phyloP scores from a whole-genome alignment of 2,888 invertebrate genomes.

The Scelioninae gen. 1 region DNA sequence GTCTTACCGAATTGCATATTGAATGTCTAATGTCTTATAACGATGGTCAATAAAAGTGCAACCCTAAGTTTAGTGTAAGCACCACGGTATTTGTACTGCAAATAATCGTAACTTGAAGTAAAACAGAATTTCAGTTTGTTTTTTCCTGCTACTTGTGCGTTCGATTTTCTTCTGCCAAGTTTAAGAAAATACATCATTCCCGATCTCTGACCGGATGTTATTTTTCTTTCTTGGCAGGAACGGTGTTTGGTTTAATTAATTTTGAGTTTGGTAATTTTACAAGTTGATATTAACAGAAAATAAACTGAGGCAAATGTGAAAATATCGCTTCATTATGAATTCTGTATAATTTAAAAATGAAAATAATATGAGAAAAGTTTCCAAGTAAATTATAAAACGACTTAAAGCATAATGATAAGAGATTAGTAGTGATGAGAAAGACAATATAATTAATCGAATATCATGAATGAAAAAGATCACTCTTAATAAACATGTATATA shows the following conservation, averaged over 20 bases:
- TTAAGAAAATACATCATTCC: conserved; percentile 30
- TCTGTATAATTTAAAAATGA: too few relatives aligned
- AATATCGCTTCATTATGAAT: neutral
- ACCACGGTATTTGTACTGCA: conserved; percentile 47
- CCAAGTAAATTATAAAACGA: too few relatives aligned
- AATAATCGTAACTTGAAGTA: conserved; percentile 62
- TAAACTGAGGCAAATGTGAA: neutral
- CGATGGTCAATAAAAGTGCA: conserved; percentile 57
- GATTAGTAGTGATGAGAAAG: too few relatives aligned
- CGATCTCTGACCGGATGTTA: conserved; percentile 21
- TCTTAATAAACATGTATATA: too few relatives aligned
- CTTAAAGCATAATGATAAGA: too few relatives aligned
- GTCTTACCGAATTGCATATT: conserved; percentile 25
- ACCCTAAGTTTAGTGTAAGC: conserved; percentile 47
- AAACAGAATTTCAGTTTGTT: conserved; percentile 51
- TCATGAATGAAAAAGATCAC: too few relatives aligned
- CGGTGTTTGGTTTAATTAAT: conserved; percentile 45
- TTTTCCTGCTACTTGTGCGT: conserved; percentile 19
- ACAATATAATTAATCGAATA: too few relatives aligned
- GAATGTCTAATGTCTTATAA: conserved; percentile 57
- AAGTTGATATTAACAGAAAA: conserved; percentile 31
- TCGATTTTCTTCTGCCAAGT: conserved; percentile 49
- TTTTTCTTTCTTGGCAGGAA: conserved; percentile 41
- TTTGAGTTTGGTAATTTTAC: conserved; percentile 22
- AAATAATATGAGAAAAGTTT: too few relatives aligned